Conservation (phyloP, 2,888 invertebrate genomes). For the Vandiemenella viatica region DNA sequence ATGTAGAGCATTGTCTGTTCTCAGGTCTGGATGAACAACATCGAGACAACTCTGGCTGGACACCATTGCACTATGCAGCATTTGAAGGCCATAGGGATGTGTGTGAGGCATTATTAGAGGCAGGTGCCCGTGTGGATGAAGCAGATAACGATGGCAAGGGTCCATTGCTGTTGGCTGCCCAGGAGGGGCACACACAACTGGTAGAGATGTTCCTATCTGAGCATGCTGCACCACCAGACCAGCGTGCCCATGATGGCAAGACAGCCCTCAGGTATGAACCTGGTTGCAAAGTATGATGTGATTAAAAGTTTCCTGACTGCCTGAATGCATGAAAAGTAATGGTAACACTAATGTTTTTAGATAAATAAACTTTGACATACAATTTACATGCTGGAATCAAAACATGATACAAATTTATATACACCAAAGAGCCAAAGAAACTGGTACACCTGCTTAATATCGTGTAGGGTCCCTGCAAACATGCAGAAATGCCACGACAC, state of each 20-base stretch:
- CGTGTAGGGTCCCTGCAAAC: too few species aligned
- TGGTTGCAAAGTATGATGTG: not conserved
- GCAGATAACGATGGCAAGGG: conserved; percentile 85
- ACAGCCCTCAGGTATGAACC: conserved; percentile 58
- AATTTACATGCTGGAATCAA: too few species aligned
- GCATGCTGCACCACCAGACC: conserved; percentile 65
- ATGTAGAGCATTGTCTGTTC: too few species aligned
- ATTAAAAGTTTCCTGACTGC: too few species aligned
- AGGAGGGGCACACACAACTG: conserved; percentile 64
- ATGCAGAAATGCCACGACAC: too few species aligned
- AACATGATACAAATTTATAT: too few species aligned
- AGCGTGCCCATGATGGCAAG: conserved; percentile 79
- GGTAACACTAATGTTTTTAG: too few species aligned
- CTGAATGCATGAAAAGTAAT: too few species aligned
- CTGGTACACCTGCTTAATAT: too few species aligned
- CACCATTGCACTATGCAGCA: conserved; percentile 88
- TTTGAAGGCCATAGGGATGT: conserved; percentile 84
- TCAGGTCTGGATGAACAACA: conserved; percentile 65
- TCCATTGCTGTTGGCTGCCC: conserved; percentile 73
- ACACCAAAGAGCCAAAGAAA: too few species aligned
- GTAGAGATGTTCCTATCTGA: conserved; percentile 53
- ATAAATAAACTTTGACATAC: too few species aligned
- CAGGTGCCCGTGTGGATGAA: conserved; percentile 61
- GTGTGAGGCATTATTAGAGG: conserved; percentile 65
- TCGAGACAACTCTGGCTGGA: conserved; percentile 94